These are phyloP conservation scores for Callipepla squamata DNA, from an alignment of 2,113 vertebrate species.

Conservation along the genomic window DNA sequence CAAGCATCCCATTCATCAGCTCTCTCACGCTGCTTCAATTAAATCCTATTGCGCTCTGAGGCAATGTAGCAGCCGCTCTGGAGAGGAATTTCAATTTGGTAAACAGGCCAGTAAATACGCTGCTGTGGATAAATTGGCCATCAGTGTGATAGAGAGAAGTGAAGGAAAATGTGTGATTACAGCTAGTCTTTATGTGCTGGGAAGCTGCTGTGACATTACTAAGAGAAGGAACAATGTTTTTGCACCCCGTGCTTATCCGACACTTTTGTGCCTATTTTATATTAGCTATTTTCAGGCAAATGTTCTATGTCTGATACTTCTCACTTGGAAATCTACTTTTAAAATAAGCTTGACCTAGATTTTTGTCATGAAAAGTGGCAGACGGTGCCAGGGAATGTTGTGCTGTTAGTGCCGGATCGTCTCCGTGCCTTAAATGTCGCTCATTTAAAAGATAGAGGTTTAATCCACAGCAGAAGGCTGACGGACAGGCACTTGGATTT, in stretches of 20 bases:
- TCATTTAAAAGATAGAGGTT: neutral
- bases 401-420: neutral
- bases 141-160: slow-evolving; percentile 62
- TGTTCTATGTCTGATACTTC: slow-evolving; percentile 8
- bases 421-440: neutral
- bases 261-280: neutral
- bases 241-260: slow-evolving; percentile 24
- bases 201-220: slow-evolving; percentile 47
- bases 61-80: slow-evolving; percentile 39
- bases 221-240: slow-evolving; percentile 25
- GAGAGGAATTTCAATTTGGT: slow-evolving; percentile 64
- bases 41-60: slow-evolving; percentile 63
- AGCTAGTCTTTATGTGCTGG: slow-evolving; percentile 58
- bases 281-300: slow-evolving; percentile 57
- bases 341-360: slow-evolving; percentile 36
- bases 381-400: neutral
- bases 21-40: slow-evolving; percentile 70
- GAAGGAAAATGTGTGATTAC: slow-evolving; percentile 72
- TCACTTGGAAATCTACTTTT: slow-evolving; percentile 42
- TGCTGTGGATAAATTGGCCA: slow-evolving; percentile 76
- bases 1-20: slow-evolving; percentile 71
- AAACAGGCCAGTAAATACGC: slow-evolving; percentile 72
- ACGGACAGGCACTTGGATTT: neutral
- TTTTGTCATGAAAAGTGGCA: neutral
- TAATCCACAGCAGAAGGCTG: rapidly evolving